Evolutionary conservation across 2,797 vertebrate species (phyloP), one percentile per base, ranked within the genome.

Genomic region (Sebastes cheni): DNA sequence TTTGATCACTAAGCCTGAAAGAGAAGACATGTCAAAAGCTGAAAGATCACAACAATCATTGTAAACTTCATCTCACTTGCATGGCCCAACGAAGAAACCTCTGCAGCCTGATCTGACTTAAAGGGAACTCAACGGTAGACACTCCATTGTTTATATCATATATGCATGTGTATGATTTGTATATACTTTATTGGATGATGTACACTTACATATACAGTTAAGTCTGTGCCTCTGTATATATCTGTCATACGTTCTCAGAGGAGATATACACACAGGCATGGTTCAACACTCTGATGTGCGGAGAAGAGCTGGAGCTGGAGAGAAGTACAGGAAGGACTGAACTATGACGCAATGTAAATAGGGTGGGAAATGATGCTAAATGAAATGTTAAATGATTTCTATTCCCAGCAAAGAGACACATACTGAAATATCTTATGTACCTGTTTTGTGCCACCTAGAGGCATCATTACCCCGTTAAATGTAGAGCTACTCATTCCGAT

Each of bases 301-400:
- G 86, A 92, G 88, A 79, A 73, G 87, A 89, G 94, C 93, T 93
- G 93, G 94, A 95, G 94, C 94, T 95, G 94, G 94, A 95, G 86
- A 91, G 81, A 93, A 90, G 89, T 90, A 90, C 92, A 84, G 81
- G 80, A 82, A 84, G 72, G 86, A 93, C 92, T 89, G 88, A 92
- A 91, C 84, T 87, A 92, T 93, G 93, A 90, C 86, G 72, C 60
- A 39, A 55, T 94, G 93, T 95, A 94, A 91, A 95, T 94, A 95
- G 14, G 55, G 25, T 77, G 77, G 64, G 16, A 88, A 80, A 91
- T 90, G 1, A 88, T 78, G 67, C 60, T 64, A 79, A 86, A 86
- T 68, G 8, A 84, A 84, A 86, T 77, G 58, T 89, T 69, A 29
- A 77, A 79, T 1, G 1, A 85, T 88, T 89, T 87, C 32, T 86